These are phyloP conservation scores for Prinia subflava DNA, from an alignment of 2,113 vertebrate species.

Conservation along the genomic window DNA sequence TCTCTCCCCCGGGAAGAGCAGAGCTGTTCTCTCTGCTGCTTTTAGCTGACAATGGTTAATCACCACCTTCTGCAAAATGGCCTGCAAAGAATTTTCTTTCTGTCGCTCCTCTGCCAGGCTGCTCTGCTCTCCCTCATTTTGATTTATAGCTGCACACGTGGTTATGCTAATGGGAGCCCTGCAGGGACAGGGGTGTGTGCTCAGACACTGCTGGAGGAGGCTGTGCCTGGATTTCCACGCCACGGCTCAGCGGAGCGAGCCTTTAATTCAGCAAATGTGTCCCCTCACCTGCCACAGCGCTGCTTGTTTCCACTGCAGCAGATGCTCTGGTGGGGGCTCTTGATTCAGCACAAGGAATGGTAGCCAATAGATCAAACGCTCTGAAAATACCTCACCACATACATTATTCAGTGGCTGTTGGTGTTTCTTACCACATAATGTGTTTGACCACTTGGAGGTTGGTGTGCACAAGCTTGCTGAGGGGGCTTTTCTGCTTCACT, in stretches of 20 bases:
- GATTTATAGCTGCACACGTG: conserved; percentile 14
- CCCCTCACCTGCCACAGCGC: not conserved
- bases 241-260: not conserved
- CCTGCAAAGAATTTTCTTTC: not conserved
- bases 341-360: conserved; percentile 12
- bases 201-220: not conserved
- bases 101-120: not conserved
- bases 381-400: not conserved
- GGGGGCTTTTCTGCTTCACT: not conserved
- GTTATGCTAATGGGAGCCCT: not conserved
- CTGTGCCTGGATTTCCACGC: not conserved
- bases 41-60: not conserved
- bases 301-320: not conserved
- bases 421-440: not conserved
- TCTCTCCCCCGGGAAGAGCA: not conserved
- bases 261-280: not conserved
- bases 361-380: not conserved
- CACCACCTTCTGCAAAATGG: not conserved
- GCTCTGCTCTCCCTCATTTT: not conserved
- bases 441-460: not conserved
- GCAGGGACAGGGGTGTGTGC: not conserved
- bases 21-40: not conserved
- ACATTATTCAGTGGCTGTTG: not conserved
- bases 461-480: not conserved
- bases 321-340: not conserved